Evolutionary conservation across 2,888 invertebrate genomes (phyloP).

Genomic region (Lepidocyrtoides sp.): DNA sequence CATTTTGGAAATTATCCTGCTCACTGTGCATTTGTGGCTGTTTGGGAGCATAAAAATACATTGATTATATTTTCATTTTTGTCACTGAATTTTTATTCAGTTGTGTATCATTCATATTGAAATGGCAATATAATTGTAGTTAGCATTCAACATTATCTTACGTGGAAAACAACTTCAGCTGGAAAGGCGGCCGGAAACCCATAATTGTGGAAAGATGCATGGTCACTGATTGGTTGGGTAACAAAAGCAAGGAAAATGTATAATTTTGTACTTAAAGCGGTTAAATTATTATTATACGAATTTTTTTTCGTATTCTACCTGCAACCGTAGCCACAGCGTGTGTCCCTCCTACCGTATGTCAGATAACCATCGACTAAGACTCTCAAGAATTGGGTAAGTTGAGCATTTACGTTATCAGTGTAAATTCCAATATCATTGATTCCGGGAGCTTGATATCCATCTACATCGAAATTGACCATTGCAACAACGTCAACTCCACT

Average conservation of each 20-base stretch:
- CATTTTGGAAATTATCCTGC: conserved; percentile 53
- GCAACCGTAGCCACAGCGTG: conserved; percentile 58
- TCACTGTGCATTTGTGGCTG: conserved; percentile 73
- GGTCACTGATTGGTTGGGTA: conserved; percentile 36
- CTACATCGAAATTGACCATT: conserved; percentile 78
- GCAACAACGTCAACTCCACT: conserved; percentile 51
- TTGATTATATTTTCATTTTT: not conserved
- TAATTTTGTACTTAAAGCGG: not conserved
- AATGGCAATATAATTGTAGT: not conserved
- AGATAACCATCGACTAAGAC: conserved; percentile 68
- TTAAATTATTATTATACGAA: not conserved
- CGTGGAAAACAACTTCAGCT: conserved; percentile 39
- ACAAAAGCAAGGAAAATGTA: not conserved
- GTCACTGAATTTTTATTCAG: not conserved
- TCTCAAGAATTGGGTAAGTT: conserved; percentile 59
- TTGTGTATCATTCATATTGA: not conserved
- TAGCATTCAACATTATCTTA: conserved; percentile 8
- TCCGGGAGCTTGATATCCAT: conserved; percentile 41
- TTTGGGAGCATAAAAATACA: not conserved
- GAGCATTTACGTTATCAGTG: conserved; percentile 64
- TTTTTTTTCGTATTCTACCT: too few relatives aligned
- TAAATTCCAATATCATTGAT: conserved; percentile 53
- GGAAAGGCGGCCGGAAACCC: conserved; percentile 70
- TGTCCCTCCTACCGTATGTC: not conserved
- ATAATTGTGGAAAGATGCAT: conserved; percentile 59